phyloP scores from a whole-genome alignment of 2,888 invertebrate species.

The Carabus problematicus region DNA sequence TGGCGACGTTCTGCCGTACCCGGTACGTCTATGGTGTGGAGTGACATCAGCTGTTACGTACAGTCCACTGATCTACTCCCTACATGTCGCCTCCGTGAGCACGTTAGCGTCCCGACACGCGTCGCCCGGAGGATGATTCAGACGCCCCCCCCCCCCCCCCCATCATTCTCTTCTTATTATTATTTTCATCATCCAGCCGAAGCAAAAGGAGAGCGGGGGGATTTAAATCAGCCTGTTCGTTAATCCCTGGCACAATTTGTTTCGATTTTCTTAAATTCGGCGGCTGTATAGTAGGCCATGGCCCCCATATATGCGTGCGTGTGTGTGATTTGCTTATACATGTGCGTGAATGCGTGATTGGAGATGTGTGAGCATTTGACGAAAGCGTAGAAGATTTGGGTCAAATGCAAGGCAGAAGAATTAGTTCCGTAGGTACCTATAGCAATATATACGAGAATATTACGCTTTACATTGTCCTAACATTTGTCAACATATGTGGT shows the following conservation, averaged over 20 bases:
- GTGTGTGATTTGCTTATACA: too few relatives aligned
- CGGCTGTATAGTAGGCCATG: too few relatives aligned
- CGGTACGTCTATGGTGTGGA: slow-evolving; percentile 40
- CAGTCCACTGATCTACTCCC: slow-evolving; percentile 61
- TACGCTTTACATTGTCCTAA: too few relatives aligned
- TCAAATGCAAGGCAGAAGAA: too few relatives aligned
- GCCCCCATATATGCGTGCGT: too few relatives aligned
- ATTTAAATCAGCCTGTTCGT: slow-evolving; percentile 58
- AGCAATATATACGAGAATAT: too few relatives aligned
- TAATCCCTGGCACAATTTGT: slow-evolving; percentile 52
- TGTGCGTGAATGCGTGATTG: too few relatives aligned
- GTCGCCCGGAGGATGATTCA: slow-evolving; percentile 16
- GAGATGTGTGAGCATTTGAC: too few relatives aligned
- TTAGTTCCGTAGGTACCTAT: too few relatives aligned
- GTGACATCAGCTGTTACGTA: slow-evolving; percentile 63
- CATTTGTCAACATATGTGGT: too few relatives aligned
- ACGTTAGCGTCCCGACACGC: slow-evolving; percentile 5
- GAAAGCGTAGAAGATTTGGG: too few relatives aligned
- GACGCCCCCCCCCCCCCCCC: neutral
- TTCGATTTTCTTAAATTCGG: slow-evolving; percentile 5
- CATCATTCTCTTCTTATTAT: neutral
- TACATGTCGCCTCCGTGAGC: slow-evolving; percentile 42
- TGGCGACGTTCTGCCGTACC: too few relatives aligned
- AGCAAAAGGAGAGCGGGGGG: slow-evolving; percentile 52
- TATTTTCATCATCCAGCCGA: slow-evolving; percentile 28